Evolutionary conservation across 2,797 vertebrate genomes (phyloP), one percentile per base, ranked within the genome.

Genomic region (Myripristis murdjan): DNA sequence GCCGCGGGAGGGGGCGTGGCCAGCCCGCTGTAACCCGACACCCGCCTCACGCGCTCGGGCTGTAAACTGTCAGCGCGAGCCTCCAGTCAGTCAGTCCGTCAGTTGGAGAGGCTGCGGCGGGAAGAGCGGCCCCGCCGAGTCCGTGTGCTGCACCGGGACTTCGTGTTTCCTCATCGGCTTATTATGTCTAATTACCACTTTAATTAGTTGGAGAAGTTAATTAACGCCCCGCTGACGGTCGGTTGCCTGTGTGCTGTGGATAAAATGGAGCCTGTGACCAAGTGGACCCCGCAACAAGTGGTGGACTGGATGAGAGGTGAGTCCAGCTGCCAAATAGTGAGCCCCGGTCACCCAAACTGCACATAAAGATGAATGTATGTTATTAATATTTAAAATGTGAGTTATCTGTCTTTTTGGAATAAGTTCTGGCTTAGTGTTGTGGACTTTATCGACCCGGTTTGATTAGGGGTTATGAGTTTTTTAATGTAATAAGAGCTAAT

Each of bases 231-330:
- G 20, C 0, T 3, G 37, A 31, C 9, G 33, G 2, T 14, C 11
- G 39, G 11, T 20, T 51, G 11, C 20, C 33, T n/a, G 8, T 22
- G 59, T 46, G 23, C 20, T 43, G 15, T 10, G n/a, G 18, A 71
- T n/a, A 75, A 28, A 22, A 95, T 95, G 94, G 93, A 95, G 62
- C 62, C 92, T 2, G 89, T 94, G 56, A 91, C 85, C 2, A 64
- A 79, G 63, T 94, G 93, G 94, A 92, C 41, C 7, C 71, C 92
- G 49, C 87, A 84, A 41, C 92, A 93, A 81, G 93, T 95, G 71
- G 77, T 69, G 53, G 85, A 91, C 33, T 95, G 94, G 94, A 92
- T 94, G 86, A 90, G 79, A 91, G 94, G 94, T 94, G 66, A 66
- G 76, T 68, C 31, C 28, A 0, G 20, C 35, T 46, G 53, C 53